These are phyloP conservation scores for Pipistrellus pipistrellus DNA, from an alignment of 2,797 vertebrate genomes.

Conservation along the genomic window DNA sequence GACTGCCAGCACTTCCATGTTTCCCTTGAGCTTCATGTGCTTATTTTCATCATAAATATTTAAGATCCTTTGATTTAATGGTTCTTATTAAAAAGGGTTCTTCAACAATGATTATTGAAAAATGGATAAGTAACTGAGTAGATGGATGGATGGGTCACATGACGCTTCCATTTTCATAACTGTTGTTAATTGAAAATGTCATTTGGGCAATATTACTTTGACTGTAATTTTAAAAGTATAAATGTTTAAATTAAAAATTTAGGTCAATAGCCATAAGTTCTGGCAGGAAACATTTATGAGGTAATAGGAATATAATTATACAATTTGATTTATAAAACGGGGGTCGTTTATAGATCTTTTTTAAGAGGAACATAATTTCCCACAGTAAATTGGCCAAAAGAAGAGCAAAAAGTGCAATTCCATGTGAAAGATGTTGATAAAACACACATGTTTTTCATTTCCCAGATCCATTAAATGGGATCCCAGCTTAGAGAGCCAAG, in stretches of 20 bases:
- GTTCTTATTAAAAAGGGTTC: neutral
- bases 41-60: neutral
- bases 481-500: neutral
- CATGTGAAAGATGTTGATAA: slow-evolving; percentile 53
- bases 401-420: neutral
- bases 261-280: neutral
- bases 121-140: too few relatives aligned
- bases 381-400: slow-evolving; percentile 25
- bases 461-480: slow-evolving; percentile 9
- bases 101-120: neutral
- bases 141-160: too few relatives aligned
- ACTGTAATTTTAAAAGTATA: slow-evolving; percentile 38
- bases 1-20: neutral
- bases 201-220: neutral
- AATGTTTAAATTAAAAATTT: neutral
- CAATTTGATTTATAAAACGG: neutral
- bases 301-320: neutral
- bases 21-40: neutral
- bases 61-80: neutral
- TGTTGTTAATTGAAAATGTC: neutral
- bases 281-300: slow-evolving; percentile 7
- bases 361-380: slow-evolving; percentile 47
- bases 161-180: neutral
- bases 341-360: slow-evolving; percentile 8
- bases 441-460: slow-evolving; percentile 46